Conservation (phyloP, 2,113 vertebrate genomes). For the Haliaeetus leucogaster region DNA sequence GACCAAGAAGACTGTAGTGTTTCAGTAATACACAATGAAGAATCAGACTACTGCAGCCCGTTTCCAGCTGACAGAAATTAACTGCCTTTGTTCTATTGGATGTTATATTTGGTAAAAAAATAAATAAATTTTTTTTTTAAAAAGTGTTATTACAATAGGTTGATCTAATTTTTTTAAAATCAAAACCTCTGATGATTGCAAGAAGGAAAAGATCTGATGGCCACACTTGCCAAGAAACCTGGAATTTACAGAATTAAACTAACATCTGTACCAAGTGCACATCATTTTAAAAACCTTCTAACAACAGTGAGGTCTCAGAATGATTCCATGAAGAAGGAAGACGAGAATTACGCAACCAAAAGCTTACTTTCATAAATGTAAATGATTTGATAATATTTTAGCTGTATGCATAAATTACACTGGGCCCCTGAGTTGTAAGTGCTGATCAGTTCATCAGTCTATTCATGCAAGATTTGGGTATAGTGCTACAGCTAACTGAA, state of each 20-base stretch:
- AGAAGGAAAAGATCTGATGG: not conserved
- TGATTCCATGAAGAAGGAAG: not conserved
- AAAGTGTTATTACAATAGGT: not conserved
- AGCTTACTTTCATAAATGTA: not conserved
- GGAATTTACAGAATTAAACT: not conserved
- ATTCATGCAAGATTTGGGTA: not conserved
- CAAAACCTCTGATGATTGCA: not conserved
- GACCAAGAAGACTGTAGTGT: not conserved
- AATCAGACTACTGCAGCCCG: not conserved
- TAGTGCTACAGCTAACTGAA: not conserved
- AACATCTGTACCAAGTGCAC: not conserved
- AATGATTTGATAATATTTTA: not conserved
- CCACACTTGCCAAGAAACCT: not conserved
- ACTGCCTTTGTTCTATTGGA: not conserved
- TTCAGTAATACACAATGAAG: not conserved
- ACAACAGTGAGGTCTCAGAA: not conserved
- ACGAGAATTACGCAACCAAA: not conserved
- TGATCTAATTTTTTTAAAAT: not conserved
- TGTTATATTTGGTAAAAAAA: not conserved
- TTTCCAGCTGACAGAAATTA: not conserved
- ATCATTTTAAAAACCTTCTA: not conserved
- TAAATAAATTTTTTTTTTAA: not conserved
- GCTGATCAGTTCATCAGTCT: not conserved
- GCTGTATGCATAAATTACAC: fast-evolving
- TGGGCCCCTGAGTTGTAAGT: not conserved